Evolutionary conservation across 2,888 invertebrate species (phyloP).

Genomic region (Acanthococcus lagerstroemiae): DNA sequence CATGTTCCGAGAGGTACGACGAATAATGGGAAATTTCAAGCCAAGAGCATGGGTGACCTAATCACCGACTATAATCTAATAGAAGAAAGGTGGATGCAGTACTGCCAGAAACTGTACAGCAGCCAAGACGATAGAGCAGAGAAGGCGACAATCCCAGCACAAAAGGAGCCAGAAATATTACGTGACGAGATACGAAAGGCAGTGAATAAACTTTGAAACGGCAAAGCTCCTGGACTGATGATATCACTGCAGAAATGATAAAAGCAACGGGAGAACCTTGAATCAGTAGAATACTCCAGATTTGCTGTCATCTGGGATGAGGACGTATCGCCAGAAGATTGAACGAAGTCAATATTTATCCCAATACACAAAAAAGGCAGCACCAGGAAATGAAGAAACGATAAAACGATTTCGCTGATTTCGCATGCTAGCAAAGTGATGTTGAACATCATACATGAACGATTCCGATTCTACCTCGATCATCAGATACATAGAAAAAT

Average conservation of each 20-base stretch:
- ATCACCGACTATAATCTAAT: background rate
- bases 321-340: background rate
- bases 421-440: background rate
- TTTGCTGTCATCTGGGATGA: background rate
- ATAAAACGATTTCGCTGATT: conserved; percentile 15
- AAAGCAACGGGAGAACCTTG: background rate
- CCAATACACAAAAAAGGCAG: conserved; percentile 1
- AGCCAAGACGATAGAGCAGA: background rate
- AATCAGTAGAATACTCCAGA: background rate
- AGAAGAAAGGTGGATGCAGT: background rate
- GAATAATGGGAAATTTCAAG: background rate
- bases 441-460: background rate
- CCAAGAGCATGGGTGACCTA: background rate
- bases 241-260: background rate
- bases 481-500: background rate
- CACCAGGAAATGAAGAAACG: conserved; percentile 6
- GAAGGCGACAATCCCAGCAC: background rate
- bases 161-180: background rate
- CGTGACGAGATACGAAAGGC: background rate
- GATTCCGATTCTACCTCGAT: too few relatives aligned
- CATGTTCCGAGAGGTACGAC: background rate
- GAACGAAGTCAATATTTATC: too few relatives aligned
- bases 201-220: background rate
- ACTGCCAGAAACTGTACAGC: background rate
- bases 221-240: background rate